Evolutionary conservation across 1,140 invertebrate species (phyloP).

Genomic region (Saxidomus purpurata): DNA sequence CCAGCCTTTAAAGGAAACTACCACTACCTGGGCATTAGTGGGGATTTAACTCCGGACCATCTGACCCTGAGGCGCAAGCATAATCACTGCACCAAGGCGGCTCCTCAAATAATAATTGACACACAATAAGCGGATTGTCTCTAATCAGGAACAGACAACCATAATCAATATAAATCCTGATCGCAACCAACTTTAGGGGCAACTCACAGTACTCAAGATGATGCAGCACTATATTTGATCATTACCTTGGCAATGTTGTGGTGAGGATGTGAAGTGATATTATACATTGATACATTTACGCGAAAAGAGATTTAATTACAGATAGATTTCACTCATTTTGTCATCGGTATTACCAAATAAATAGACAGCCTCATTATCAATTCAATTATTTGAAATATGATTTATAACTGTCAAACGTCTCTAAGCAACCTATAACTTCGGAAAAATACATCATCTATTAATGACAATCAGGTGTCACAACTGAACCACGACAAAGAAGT

Average conservation of each 20-base stretch:
- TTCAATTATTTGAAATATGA: constrained; percentile 46
- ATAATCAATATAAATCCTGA: too few relatives aligned
- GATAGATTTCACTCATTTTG: constrained; percentile 13
- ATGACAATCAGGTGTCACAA: not conserved
- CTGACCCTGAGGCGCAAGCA: too few relatives aligned
- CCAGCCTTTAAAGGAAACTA: too few relatives aligned
- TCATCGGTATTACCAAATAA: not conserved
- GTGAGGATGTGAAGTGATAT: constrained; percentile 11
- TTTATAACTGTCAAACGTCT: constrained; percentile 17
- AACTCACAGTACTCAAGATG: not conserved
- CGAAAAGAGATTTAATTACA: constrained; percentile 24
- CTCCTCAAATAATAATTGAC: too few relatives aligned
- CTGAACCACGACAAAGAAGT: not conserved
- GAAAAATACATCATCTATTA: not conserved
- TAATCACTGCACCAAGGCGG: too few relatives aligned
- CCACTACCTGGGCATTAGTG: too few relatives aligned
- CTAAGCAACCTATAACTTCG: not conserved
- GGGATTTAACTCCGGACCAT: too few relatives aligned
- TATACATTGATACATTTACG: not conserved
- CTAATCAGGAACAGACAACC: too few relatives aligned
- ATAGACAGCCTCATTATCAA: constrained; percentile 19
- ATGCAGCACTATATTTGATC: not conserved
- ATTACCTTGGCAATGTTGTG: constrained; percentile 13
- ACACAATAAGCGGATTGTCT: too few relatives aligned
- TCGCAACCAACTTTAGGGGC: too few relatives aligned